phyloP scores from a whole-genome alignment of 2,797 vertebrate species.

The Microcaecilia unicolor region DNA sequence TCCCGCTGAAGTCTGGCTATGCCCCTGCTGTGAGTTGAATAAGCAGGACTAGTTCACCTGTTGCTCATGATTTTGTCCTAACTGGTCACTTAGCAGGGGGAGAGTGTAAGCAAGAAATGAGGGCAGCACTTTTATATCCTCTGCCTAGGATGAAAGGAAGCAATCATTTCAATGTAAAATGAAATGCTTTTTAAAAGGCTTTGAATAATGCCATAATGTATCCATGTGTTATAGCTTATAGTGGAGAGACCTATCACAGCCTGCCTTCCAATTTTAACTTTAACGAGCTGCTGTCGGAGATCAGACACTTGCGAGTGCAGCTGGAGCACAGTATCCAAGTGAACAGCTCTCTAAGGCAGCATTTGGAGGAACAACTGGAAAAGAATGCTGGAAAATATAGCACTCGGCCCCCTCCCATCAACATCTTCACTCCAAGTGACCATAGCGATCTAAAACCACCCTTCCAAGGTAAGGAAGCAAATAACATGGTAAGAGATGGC shows the following conservation, averaged over 20 bases:
- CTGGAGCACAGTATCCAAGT: conserved; percentile 70
- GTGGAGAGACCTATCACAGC: conserved; percentile 33
- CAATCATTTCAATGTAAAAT: neutral
- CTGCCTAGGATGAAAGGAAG: too few relatives aligned
- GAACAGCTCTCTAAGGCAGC: conserved; percentile 61
- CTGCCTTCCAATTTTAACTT: conserved; percentile 41
- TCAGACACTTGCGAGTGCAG: conserved; percentile 63
- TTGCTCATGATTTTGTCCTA: too few relatives aligned
- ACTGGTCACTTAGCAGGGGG: neutral
- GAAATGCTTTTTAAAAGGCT: neutral
- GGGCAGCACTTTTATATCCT: too few relatives aligned
- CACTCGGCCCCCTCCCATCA: conserved; percentile 29
- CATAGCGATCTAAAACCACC: conserved; percentile 44
- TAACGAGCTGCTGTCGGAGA: conserved; percentile 63
- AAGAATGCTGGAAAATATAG: neutral
- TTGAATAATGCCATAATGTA: too few relatives aligned
- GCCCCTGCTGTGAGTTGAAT: too few relatives aligned
- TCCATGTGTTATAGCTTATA: conserved; percentile 38
- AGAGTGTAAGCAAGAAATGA: too few relatives aligned
- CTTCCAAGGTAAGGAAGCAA: conserved; percentile 45
- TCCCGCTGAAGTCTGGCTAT: too few relatives aligned
- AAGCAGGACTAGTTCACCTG: too few relatives aligned
- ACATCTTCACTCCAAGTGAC: conserved; percentile 48
- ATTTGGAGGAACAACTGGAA: conserved; percentile 54
- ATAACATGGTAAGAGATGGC: neutral